Conservation (phyloP, 2,888 invertebrate genomes). For the Drosophila anceps region DNA sequence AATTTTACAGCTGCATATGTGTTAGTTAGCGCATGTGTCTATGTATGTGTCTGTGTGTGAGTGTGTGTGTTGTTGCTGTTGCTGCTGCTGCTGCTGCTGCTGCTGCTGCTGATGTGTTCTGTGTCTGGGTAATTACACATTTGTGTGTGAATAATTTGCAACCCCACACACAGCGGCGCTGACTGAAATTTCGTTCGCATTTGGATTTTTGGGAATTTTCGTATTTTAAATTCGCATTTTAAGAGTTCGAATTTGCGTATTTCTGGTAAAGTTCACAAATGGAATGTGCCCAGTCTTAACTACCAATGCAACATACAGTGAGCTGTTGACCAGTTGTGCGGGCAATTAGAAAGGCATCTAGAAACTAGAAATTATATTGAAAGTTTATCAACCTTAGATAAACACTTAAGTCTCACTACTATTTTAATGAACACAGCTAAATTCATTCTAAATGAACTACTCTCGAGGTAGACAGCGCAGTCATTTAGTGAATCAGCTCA, state of each 20-base stretch:
- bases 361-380: too few species aligned
- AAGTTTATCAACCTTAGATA: too few species aligned
- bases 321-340: not conserved
- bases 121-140: conserved; percentile 80
- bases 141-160: conserved; percentile 81
- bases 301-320: conserved; percentile 2
- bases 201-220: conserved; percentile 28
- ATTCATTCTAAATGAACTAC: too few species aligned
- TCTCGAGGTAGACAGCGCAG: too few species aligned
- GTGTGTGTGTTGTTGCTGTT: conserved; percentile 27
- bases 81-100: conserved; percentile 5
- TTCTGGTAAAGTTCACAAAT: conserved; percentile 17
- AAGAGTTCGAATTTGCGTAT: conserved; percentile 8
- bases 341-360: not conserved
- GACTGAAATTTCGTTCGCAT: conserved; percentile 30
- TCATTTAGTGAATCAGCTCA: too few species aligned
- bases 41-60: not conserved
- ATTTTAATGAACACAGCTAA: too few species aligned
- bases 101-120: conserved; percentile 46
- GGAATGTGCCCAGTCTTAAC: not conserved
- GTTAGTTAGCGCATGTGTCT: conserved; percentile 3
- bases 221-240: conserved; percentile 11
- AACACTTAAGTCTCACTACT: too few species aligned
- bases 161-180: conserved; percentile 42
- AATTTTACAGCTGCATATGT: conserved; percentile 42